These are phyloP conservation scores for Biston betularia DNA, from an alignment of 2,888 invertebrate species.

Conservation along the genomic window DNA sequence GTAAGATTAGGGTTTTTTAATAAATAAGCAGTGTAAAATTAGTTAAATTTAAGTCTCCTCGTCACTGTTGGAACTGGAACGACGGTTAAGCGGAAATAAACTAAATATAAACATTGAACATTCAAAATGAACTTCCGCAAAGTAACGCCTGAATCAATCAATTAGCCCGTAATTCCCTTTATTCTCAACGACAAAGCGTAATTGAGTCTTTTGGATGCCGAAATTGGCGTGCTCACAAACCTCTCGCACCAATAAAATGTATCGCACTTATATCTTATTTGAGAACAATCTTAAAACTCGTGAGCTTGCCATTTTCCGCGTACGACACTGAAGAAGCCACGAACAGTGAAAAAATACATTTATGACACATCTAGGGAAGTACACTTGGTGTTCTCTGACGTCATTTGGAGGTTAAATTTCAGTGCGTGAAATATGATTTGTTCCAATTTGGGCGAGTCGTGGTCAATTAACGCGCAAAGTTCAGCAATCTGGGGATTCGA, in stretches of 20 bases:
- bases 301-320: slow-evolving; percentile 22
- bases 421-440: slow-evolving; percentile 41
- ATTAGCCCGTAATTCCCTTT: slow-evolving; percentile 28
- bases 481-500: slow-evolving; percentile 30
- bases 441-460: slow-evolving; percentile 36
- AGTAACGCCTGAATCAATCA: too few relatives aligned
- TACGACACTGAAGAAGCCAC: slow-evolving; percentile 36
- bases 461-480: slow-evolving; percentile 38
- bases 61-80: too few relatives aligned
- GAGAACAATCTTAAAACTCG: slow-evolving; percentile 9
- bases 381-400: slow-evolving; percentile 43
- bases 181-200: slow-evolving; percentile 39
- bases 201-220: slow-evolving; percentile 30
- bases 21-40: too few relatives aligned
- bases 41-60: too few relatives aligned
- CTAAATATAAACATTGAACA: too few relatives aligned
- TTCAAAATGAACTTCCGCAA: too few relatives aligned
- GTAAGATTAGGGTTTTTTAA: too few relatives aligned
- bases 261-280: slow-evolving; percentile 9
- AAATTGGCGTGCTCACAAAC: slow-evolving; percentile 29
- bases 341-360: slow-evolving; percentile 23
- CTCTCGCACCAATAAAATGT: slow-evolving; percentile 20
- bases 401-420: slow-evolving; percentile 42
- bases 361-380: slow-evolving; percentile 41
- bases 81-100: too few relatives aligned